Base-by-base conservation (phyloP, 37 sponge, comb jelly and placozoan species). In the Hexactinellida sp. region DNA sequence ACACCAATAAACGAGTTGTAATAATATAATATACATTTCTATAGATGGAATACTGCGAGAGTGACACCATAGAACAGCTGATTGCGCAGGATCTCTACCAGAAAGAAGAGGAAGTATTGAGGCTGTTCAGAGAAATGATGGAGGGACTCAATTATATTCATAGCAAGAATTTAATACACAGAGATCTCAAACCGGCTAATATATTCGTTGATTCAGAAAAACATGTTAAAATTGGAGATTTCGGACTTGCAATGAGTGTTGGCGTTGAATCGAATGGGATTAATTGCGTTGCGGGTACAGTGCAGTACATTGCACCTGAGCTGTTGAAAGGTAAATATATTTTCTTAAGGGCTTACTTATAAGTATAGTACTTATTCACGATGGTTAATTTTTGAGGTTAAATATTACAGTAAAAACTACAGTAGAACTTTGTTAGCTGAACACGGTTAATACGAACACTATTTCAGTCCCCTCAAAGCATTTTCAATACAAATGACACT, bases 11-110 rank as follows among this genome's bases (percentile, higher is more conserved):
- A n/a, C n/a, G n/a, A n/a, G n/a, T n/a, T n/a, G n/a, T n/a, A n/a
- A n/a, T n/a, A n/a, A n/a, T n/a, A n/a, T n/a, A n/a, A n/a, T n/a
- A n/a, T n/a, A n/a, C n/a, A n/a, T n/a, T n/a, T n/a, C n/a, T n/a
- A n/a, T 82, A 99, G 93, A 99, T 99, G 99, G 99, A 99, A 86
- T 99, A 89, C 63, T 99, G 99, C 90, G 96, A 94, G 86, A 93
- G 94, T 36, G 86, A 90, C 38, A 99, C 96, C 0, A 85, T 99
- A 36, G 55, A 94, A 21, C 89, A 91, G 36, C 51, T 99, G 85
- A 97, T 97, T 25, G 83, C 90, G 1, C 87, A 90, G 23, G 84
- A 89, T 5, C 88, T 97, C 7, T 82, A 91, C 54, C 84, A 87
- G 10, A 86, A 88, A 0, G 86, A 88, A 54, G 92, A 92, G 38